These are phyloP conservation scores for Tethya wilhelma DNA, from an alignment of 37 sponge, comb jelly and placozoan species.

Conservation along the genomic window DNA sequence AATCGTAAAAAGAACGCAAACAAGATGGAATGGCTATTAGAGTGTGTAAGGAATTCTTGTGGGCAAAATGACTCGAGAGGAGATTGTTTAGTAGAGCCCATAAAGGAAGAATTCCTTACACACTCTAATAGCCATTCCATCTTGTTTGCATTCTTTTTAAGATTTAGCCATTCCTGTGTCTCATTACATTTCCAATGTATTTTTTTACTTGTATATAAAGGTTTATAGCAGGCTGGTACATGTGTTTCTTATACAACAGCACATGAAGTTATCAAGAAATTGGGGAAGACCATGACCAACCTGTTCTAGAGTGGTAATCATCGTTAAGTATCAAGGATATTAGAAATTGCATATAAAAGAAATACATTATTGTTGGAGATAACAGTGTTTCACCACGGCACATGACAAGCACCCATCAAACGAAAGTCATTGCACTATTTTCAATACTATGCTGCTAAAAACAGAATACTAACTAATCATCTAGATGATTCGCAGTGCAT, in stretches of 20 bases:
- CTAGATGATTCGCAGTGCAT: neutral
- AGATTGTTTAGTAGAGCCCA: too few relatives aligned
- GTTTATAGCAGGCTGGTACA: slow-evolving; percentile 10
- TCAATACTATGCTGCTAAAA: neutral
- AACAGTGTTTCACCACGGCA: neutral
- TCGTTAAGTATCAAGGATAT: neutral
- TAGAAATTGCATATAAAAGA: neutral
- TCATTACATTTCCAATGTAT: too few relatives aligned
- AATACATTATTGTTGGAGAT: slow-evolving; percentile 46
- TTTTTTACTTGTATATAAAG: too few relatives aligned
- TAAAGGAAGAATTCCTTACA: too few relatives aligned
- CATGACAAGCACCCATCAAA: neutral
- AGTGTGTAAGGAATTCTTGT: too few relatives aligned
- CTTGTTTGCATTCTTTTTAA: too few relatives aligned
- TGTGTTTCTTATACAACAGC: neutral
- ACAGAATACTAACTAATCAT: neutral
- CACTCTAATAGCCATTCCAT: too few relatives aligned
- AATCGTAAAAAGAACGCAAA: too few relatives aligned
- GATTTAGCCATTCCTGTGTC: too few relatives aligned
- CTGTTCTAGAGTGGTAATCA: neutral
- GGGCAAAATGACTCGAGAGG: too few relatives aligned
- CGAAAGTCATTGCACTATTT: slow-evolving; percentile 1
- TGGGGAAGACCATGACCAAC: slow-evolving; percentile 5
- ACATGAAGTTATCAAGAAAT: neutral
- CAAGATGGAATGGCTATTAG: too few relatives aligned